These are phyloP conservation scores for Lagopus leucura DNA, from an alignment of 2,113 vertebrate species.

Conservation along the genomic window DNA sequence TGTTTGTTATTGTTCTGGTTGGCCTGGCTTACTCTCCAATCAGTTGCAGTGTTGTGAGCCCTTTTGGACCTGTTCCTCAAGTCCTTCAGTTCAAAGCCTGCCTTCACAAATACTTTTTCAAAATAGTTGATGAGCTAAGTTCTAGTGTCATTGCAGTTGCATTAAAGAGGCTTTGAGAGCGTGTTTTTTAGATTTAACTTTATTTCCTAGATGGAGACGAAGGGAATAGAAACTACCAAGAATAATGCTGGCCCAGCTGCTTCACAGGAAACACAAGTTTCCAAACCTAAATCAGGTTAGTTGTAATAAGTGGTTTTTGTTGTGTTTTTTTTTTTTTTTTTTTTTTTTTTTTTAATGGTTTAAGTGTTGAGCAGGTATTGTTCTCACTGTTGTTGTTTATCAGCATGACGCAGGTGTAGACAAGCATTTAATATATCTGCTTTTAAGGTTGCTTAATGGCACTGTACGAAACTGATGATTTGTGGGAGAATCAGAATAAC, in stretches of 20 bases:
- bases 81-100: neutral
- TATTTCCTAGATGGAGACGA: slow-evolving; percentile 74
- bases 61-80: neutral
- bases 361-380: neutral
- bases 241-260: slow-evolving; percentile 56
- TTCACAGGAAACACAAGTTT: slow-evolving; percentile 73
- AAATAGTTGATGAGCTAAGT: neutral
- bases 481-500: neutral
- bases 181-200: neutral
- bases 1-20: neutral
- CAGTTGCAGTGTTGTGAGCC: neutral
- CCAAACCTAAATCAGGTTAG: slow-evolving; percentile 74
- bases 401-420: too few species aligned
- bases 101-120: neutral
- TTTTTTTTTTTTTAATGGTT: neutral
- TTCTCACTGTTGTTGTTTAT: neutral
- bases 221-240: slow-evolving; percentile 80
- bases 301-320: neutral
- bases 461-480: neutral
- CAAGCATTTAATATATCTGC: neutral
- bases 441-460: neutral
- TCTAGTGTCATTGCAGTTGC: neutral
- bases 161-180: neutral
- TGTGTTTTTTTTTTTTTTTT: too few species aligned
- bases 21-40: neutral